Percentiles rank a stretch among this genome's conserved stretches.
phyloP scores from a whole-genome alignment of 2,888 invertebrate species.

The Oligia strigilis region DNA sequence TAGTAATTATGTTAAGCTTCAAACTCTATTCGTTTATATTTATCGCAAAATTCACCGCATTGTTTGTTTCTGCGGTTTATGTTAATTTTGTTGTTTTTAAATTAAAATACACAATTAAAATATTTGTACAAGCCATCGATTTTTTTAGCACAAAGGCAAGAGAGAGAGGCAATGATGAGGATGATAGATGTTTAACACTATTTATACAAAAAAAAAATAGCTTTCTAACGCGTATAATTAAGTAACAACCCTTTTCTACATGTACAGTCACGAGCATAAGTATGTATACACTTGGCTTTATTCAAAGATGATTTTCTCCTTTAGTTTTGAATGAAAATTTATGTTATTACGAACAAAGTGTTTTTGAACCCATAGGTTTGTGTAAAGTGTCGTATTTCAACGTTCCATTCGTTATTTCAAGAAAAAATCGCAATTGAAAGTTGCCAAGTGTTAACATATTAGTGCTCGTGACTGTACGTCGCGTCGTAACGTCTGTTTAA shows the following conservation, averaged over 20 bases:
- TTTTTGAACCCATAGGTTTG: too few relatives aligned
- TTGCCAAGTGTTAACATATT: too few relatives aligned
- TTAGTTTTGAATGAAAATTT: too few relatives aligned
- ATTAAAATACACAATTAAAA: not conserved
- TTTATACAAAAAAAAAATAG: not conserved
- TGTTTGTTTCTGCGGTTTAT: not conserved
- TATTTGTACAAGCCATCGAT: not conserved
- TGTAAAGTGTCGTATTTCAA: too few relatives aligned
- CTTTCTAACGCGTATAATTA: not conserved
- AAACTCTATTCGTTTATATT: not conserved
- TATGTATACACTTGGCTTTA: too few relatives aligned
- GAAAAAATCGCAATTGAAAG: too few relatives aligned
- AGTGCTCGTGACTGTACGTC: too few relatives aligned
- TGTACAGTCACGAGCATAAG: not conserved
- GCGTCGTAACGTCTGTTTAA: not conserved
- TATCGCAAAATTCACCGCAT: not conserved
- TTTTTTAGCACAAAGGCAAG: not conserved
- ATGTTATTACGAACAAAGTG: too few relatives aligned
- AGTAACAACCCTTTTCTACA: not conserved
- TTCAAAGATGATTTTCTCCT: too few relatives aligned
- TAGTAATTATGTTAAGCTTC: not conserved
- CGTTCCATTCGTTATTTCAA: too few relatives aligned
- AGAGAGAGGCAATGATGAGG: too few relatives aligned
- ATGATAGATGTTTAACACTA: not conserved
- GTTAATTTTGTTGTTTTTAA: not conserved